phyloP scores from a whole-genome alignment of 2,888 invertebrate species.

The Ectemnius cavifrons region DNA sequence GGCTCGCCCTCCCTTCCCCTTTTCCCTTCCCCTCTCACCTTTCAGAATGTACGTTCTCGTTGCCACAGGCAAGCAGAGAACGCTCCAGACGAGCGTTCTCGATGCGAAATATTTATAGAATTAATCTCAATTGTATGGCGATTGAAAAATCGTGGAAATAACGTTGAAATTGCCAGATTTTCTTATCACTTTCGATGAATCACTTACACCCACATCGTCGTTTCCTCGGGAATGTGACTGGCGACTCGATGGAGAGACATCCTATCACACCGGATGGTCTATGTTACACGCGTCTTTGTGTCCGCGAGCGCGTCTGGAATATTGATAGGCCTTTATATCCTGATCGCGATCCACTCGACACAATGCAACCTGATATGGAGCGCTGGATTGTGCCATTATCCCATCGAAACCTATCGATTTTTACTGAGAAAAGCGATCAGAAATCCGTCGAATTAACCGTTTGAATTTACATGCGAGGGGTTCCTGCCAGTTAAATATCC shows the following conservation, averaged over 20 bases:
- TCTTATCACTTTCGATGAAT: neutral
- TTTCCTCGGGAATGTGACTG: too few species aligned
- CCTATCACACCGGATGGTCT: slow-evolving; percentile 9
- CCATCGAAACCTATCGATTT: neutral
- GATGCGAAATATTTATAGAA: too few species aligned
- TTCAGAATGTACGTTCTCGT: slow-evolving; percentile 1
- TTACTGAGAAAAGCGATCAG: neutral
- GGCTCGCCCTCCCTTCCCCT: slow-evolving; percentile 14
- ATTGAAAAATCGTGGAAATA: too few species aligned
- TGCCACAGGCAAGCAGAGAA: neutral
- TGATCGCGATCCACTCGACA: slow-evolving; percentile 35
- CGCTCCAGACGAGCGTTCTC: too few species aligned
- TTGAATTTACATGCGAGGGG: neutral
- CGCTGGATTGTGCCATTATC: slow-evolving; percentile 54
- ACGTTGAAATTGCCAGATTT: neutral
- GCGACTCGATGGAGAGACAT: neutral
- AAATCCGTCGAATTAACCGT: neutral
- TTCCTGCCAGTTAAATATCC: neutral
- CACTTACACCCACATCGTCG: neutral
- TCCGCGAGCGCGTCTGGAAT: slow-evolving; percentile 36
- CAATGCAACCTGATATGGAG: slow-evolving; percentile 49
- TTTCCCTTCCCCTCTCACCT: slow-evolving; percentile 5
- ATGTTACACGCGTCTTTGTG: slow-evolving; percentile 19
- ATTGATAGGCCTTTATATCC: slow-evolving; percentile 44
- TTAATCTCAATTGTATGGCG: too few species aligned